phyloP scores from a whole-genome alignment of 2,888 invertebrate species.

The Hypercompe scribonia region DNA sequence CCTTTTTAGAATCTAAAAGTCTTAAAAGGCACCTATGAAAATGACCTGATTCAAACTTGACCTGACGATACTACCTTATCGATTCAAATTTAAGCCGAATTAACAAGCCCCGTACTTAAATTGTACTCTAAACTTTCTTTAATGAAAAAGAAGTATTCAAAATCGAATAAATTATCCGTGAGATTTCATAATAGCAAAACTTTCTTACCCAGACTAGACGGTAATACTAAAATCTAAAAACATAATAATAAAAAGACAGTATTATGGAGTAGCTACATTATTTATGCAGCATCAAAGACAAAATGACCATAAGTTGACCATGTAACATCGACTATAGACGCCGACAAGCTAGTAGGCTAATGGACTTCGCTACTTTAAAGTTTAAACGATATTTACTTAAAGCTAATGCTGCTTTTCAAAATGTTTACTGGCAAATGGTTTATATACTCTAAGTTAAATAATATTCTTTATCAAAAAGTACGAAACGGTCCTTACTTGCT shows the following conservation, averaged over 20 bases:
- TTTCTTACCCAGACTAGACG: background rate
- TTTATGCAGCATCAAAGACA: constrained; percentile 1
- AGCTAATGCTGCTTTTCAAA: constrained; percentile 76
- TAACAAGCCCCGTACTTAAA: too few species aligned
- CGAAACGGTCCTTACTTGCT: constrained; percentile 37
- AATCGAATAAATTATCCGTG: too few species aligned
- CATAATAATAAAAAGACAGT: background rate
- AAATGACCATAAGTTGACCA: constrained; percentile 47
- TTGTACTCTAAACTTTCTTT: too few species aligned
- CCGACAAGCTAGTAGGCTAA: constrained; percentile 62
- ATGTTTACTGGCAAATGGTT: constrained; percentile 67
- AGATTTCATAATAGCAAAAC: background rate
- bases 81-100: too few species aligned
- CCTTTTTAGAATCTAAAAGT: too few species aligned
- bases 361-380: constrained; percentile 80
- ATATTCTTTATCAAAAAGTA: constrained; percentile 43
- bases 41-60: too few species aligned
- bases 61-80: too few species aligned
- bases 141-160: too few species aligned
- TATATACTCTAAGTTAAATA: constrained; percentile 57
- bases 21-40: too few species aligned
- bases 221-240: background rate
- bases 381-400: constrained; percentile 81
- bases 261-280: background rate
- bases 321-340: constrained; percentile 27